Conservation (phyloP, 2,113 vertebrate genomes). For the cattle (Bos taurus) region DNA sequence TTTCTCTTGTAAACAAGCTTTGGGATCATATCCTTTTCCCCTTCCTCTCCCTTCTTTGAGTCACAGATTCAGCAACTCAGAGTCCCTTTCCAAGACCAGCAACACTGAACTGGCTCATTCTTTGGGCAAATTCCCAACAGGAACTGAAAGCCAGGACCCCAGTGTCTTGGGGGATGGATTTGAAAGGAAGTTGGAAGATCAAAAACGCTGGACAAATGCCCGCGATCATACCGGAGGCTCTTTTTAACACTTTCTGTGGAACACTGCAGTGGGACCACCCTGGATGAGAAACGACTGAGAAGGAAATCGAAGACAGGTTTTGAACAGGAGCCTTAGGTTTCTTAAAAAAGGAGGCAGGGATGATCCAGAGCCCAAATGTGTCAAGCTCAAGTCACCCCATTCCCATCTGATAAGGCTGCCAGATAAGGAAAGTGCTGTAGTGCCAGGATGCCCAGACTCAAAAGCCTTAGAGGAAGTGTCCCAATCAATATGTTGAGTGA, state of each 20-base stretch:
- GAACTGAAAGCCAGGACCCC: neutral
- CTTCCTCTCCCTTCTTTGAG: conserved; percentile 5
- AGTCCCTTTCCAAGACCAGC: neutral
- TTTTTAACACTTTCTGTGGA: neutral
- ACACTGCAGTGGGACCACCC: neutral
- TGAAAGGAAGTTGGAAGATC: neutral
- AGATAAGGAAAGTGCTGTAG: neutral
- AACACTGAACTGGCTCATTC: neutral
- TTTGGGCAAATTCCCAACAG: neutral
- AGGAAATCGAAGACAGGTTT: neutral
- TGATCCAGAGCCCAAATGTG: neutral
- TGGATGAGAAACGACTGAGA: neutral
- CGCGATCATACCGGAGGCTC: neutral
- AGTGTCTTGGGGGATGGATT: neutral
- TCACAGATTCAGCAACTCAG: neutral
- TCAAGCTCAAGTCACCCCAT: neutral
- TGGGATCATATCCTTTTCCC: conserved; percentile 56
- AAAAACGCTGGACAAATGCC: neutral
- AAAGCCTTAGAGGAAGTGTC: no score
- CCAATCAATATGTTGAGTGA: neutral
- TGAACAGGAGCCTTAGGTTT: neutral
- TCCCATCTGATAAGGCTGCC: neutral
- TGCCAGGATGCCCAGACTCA: neutral
- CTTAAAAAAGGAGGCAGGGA: neutral
- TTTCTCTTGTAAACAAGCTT: conserved; percentile 62